Evolutionary conservation across 2,888 invertebrate genomes (phyloP).

Genomic region (Dorcus hopei): DNA sequence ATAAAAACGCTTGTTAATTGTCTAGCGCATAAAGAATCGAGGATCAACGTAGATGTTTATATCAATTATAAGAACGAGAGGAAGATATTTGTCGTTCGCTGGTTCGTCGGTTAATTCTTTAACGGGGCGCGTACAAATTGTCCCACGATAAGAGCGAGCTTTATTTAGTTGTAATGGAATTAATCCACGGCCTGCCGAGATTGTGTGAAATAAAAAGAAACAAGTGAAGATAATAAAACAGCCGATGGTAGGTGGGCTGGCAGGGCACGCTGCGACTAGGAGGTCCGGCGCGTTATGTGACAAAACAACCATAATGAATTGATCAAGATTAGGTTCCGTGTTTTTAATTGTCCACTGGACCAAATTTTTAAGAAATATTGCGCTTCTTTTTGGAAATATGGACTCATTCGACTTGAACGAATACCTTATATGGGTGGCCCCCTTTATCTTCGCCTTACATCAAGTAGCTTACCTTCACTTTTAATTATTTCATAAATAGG

Average conservation of each 20-base stretch:
- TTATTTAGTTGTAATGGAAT: slow-evolving; percentile 45
- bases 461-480: slow-evolving; percentile 18
- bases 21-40: slow-evolving; percentile 13
- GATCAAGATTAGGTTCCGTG: slow-evolving; percentile 48
- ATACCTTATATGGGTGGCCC: slow-evolving; percentile 20
- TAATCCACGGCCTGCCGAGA: slow-evolving; percentile 41
- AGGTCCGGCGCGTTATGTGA: slow-evolving; percentile 50
- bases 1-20: slow-evolving; percentile 17
- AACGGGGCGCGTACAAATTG: slow-evolving; percentile 29
- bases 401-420: slow-evolving; percentile 21
- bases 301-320: slow-evolving; percentile 49
- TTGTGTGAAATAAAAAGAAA: slow-evolving; percentile 42
- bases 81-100: slow-evolving; percentile 7
- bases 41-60: slow-evolving; percentile 17
- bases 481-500: slow-evolving; percentile 2
- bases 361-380: slow-evolving; percentile 38
- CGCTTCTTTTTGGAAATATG: slow-evolving; percentile 27
- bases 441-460: slow-evolving; percentile 17
- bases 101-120: slow-evolving; percentile 18
- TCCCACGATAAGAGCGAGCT: slow-evolving; percentile 32
- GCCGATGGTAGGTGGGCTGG: slow-evolving; percentile 46
- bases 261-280: slow-evolving; percentile 44
- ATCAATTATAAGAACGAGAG: slow-evolving; percentile 16
- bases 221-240: slow-evolving; percentile 45
- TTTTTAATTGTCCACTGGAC: slow-evolving; percentile 48